phyloP scores from a whole-genome alignment of 2,797 vertebrate genomes.

The Danionella dracula region DNA sequence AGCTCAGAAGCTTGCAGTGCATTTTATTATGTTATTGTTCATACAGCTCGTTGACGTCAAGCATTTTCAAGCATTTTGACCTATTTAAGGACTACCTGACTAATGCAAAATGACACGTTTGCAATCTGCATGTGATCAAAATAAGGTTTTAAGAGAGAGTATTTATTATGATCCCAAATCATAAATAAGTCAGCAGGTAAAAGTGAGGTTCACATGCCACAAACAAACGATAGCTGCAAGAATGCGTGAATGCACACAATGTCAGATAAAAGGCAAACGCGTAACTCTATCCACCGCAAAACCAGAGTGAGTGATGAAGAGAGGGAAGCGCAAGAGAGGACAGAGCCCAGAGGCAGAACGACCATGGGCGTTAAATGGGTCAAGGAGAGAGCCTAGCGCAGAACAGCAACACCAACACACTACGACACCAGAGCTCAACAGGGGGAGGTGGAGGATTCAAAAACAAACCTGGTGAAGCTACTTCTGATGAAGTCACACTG shows the following conservation, averaged over 20 bases:
- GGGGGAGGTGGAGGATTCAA: background rate
- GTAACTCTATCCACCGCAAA: background rate
- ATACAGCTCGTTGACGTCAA: too few relatives aligned
- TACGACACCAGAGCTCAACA: background rate
- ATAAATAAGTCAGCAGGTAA: too few relatives aligned
- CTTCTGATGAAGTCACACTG: background rate
- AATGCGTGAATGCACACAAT: background rate
- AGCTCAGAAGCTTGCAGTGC: too few relatives aligned
- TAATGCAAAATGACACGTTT: too few relatives aligned
- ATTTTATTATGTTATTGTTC: too few relatives aligned
- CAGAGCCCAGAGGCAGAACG: background rate
- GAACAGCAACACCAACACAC: slow-evolving; percentile 5
- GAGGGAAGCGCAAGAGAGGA: background rate
- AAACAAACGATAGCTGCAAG: background rate
- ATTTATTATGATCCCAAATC: too few relatives aligned
- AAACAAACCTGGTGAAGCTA: background rate
- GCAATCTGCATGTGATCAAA: too few relatives aligned
- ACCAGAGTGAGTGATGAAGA: background rate
- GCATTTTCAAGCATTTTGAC: too few relatives aligned
- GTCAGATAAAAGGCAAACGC: slow-evolving; percentile 1
- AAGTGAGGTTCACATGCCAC: too few relatives aligned
- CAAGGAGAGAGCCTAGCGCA: slow-evolving; percentile 8
- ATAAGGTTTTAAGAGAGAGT: too few relatives aligned
- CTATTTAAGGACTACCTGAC: too few relatives aligned
- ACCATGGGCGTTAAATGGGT: slow-evolving; percentile 13